phyloP scores from a whole-genome alignment of 2,113 vertebrate species.

The Chascanopsetta lugubris region DNA sequence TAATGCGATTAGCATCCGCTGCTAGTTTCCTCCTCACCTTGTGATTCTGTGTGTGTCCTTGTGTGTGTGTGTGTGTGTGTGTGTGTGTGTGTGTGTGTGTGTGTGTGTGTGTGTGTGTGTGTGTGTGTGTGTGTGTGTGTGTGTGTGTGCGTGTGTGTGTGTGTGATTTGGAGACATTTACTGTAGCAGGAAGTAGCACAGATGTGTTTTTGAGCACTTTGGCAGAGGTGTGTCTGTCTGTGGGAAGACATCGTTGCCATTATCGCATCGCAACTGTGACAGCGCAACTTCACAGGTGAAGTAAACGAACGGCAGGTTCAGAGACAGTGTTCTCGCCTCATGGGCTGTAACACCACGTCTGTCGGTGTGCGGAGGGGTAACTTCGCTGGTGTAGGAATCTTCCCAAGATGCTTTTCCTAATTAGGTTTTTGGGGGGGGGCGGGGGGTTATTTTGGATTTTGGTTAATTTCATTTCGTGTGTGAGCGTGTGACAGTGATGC shows the following conservation, averaged over 20 bases:
- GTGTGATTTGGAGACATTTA: not conserved
- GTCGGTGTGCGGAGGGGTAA: not conserved
- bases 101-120: not conserved
- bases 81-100: not conserved
- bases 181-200: not conserved
- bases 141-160: not conserved
- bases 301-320: not conserved
- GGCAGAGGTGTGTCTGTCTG: not conserved
- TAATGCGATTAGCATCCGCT: slow-evolving; percentile 35
- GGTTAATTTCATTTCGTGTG: too few species aligned
- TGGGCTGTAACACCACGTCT: not conserved
- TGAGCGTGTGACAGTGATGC: too few species aligned
- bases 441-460: too few species aligned
- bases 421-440: too few species aligned
- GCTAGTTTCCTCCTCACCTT: not conserved
- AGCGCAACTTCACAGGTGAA: not conserved
- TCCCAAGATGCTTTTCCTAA: too few species aligned
- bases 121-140: not conserved
- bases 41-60: not conserved
- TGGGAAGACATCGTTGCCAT: not conserved
- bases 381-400: too few species aligned
- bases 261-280: not conserved
- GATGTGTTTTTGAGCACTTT: not conserved
- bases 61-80: not conserved
- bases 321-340: not conserved